These are phyloP conservation scores for Coremacera marginata DNA, from an alignment of 2,888 invertebrate species.

Conservation along the genomic window DNA sequence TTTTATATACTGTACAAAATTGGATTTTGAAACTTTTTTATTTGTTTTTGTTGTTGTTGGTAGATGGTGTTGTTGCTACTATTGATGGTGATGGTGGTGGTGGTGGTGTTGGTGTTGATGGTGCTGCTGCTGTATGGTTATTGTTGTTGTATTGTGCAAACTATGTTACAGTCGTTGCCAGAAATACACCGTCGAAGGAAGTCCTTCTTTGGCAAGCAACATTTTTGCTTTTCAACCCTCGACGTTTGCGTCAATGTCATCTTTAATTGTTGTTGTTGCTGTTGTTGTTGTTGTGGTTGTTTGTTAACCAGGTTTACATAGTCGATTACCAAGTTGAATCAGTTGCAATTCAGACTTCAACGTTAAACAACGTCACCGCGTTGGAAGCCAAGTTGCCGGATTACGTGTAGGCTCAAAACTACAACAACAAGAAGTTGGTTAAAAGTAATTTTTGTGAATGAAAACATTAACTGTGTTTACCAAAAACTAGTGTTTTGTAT, in stretches of 20 bases:
- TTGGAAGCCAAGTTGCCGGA: neutral
- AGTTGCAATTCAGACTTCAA: slow-evolving; percentile 69
- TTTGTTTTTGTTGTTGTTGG: slow-evolving; percentile 47
- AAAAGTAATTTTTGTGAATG: neutral
- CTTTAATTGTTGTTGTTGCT: slow-evolving; percentile 27
- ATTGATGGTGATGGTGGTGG: slow-evolving; percentile 40
- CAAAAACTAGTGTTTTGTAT: neutral
- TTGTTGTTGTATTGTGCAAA: slow-evolving; percentile 16
- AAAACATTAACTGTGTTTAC: neutral
- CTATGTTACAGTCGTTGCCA: slow-evolving; percentile 28
- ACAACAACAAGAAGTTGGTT: neutral
- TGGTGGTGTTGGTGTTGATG: slow-evolving; percentile 39
- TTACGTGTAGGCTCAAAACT: neutral
- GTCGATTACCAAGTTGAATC: slow-evolving; percentile 61
- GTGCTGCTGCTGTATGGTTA: slow-evolving; percentile 14
- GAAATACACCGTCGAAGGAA: slow-evolving; percentile 19
- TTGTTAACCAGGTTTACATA: slow-evolving; percentile 37
- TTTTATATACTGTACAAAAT: slow-evolving; percentile 66
- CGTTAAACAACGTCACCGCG: slow-evolving; percentile 63
- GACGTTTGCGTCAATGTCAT: slow-evolving; percentile 27
- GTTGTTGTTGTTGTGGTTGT: slow-evolving; percentile 29
- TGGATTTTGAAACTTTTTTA: slow-evolving; percentile 66
- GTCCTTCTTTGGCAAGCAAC: slow-evolving; percentile 21
- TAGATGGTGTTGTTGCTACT: slow-evolving; percentile 27
- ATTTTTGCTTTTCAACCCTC: slow-evolving; percentile 33